Evolutionary conservation across 2,797 vertebrate genomes (phyloP).

Genomic region (Alfaro cultratus): DNA sequence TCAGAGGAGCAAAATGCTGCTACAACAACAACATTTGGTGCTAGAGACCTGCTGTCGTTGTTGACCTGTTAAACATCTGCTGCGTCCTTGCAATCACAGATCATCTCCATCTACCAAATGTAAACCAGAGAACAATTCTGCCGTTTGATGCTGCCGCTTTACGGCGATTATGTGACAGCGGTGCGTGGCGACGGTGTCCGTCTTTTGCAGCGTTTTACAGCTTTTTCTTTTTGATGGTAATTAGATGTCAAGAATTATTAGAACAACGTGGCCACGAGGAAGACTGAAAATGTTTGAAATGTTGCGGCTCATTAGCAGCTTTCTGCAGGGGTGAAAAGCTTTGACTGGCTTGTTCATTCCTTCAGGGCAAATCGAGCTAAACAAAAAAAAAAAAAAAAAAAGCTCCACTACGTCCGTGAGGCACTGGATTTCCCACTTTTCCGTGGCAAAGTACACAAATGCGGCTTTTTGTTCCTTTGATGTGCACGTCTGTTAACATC

Average conservation of each 20-base stretch:
- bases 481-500: conserved; percentile 48
- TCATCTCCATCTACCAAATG: conserved; percentile 30
- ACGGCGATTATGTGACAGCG: conserved; percentile 31
- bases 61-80: conserved; percentile 61
- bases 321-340: conserved; percentile 76
- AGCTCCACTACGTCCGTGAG: conserved; percentile 46
- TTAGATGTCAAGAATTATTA: conserved; percentile 77
- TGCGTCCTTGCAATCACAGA: conserved; percentile 19
- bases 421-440: conserved; percentile 61
- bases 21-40: conserved; percentile 34
- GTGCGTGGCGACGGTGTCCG: conserved; percentile 47
- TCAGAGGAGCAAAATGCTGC: conserved; percentile 39
- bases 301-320: conserved; percentile 78
- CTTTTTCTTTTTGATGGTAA: conserved; percentile 62
- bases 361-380: conserved; percentile 74
- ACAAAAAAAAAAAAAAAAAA: conserved; percentile 47
- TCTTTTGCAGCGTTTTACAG: conserved; percentile 58
- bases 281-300: conserved; percentile 71
- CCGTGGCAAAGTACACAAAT: conserved; percentile 50
- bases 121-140: conserved; percentile 30
- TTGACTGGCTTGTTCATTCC: conserved; percentile 77
- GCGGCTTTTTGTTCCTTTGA: conserved; percentile 47
- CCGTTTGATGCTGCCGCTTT: conserved; percentile 36
- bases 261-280: conserved; percentile 75
- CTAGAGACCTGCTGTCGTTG: conserved; percentile 20